A percentile compares a stretch with the other conserved stretches of the same genome.
phyloP scores from a whole-genome alignment of 2,797 vertebrate species.

The Pantherophis alleghaniensis region DNA sequence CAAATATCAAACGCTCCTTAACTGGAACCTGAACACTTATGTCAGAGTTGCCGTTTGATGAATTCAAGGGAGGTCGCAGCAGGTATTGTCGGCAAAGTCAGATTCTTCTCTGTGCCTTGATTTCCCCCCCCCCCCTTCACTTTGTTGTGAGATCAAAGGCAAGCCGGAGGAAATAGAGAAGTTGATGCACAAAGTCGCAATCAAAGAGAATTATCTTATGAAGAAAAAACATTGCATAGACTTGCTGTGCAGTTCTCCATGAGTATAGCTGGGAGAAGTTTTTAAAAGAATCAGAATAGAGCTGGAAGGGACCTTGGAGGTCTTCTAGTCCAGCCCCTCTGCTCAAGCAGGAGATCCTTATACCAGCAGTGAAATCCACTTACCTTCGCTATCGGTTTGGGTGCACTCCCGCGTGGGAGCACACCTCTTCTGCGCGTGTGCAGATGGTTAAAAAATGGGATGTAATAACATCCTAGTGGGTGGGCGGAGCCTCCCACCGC shows the following conservation, averaged over 20 bases:
- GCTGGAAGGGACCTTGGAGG: background rate
- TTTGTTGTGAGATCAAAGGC: background rate
- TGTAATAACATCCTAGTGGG: too few species aligned
- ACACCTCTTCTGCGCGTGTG: too few species aligned
- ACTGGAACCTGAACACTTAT: background rate
- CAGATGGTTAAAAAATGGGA: too few species aligned
- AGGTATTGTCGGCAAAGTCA: background rate
- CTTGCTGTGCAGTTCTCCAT: background rate
- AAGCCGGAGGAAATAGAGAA: background rate
- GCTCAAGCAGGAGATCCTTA: background rate
- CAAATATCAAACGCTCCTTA: background rate
- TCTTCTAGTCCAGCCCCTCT: background rate
- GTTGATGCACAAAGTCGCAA: background rate
- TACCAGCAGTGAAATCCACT: background rate
- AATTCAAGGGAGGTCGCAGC: background rate
- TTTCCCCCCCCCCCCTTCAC: background rate
- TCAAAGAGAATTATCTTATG: background rate
- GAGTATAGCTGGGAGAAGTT: background rate
- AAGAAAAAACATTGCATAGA: background rate
- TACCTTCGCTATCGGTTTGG: too few species aligned
- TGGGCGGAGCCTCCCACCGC: too few species aligned
- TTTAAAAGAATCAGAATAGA: background rate
- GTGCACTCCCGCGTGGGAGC: too few species aligned
- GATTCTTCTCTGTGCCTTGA: background rate
- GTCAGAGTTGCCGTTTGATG: background rate